Base-by-base conservation (phyloP, 2,888 invertebrate species). In the Drosophila maculinotata region DNA sequence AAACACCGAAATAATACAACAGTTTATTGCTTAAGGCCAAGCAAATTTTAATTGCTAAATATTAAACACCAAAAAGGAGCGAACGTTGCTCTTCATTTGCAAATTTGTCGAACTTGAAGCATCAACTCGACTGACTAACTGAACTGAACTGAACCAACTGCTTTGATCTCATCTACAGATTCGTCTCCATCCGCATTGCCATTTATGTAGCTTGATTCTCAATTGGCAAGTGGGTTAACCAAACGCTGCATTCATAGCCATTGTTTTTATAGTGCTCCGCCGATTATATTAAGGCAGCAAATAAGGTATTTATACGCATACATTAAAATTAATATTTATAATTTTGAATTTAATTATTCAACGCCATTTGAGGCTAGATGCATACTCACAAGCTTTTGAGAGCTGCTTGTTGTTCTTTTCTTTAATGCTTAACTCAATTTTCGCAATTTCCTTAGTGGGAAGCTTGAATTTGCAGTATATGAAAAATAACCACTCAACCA, bases 181-280 rank as follows among this genome's bases (percentile, higher is more conserved):
- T 7, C 53, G 39, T 57, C 53, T 57, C 63, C 48, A 72, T 76
- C 63, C 64, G 51, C 45, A 54, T 45, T 54, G 52, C 76, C 78
- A 60, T 73, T 59, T 76, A 59, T 59, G 57, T 51, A 51, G 36
- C 47, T 68, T 44, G 70, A 52, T 38, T 44, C 31, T 53, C 56
- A 58, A 14, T 42, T 47, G 45, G n/a, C 56, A 60, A 67, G 80
- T 81, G 80, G 84, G 86, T 71, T 69, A 86, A 63, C 60, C 69
- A 65, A n/a, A n/a, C n/a, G n/a, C 63, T 83, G 80, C 86, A 80
- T 59, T 41, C 48, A 62, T 60, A 69, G 71, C 60, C 63, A 64
- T 78, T 75, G 51, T 78, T 47, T 66, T 63, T 39, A 41, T 20
- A 10, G 42, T 23, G 26, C 31, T 38, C 14, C 8, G 7, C 45